Evolutionary conservation across 2,797 vertebrate species (phyloP).

Genomic region (Microhierax caerulescens): DNA sequence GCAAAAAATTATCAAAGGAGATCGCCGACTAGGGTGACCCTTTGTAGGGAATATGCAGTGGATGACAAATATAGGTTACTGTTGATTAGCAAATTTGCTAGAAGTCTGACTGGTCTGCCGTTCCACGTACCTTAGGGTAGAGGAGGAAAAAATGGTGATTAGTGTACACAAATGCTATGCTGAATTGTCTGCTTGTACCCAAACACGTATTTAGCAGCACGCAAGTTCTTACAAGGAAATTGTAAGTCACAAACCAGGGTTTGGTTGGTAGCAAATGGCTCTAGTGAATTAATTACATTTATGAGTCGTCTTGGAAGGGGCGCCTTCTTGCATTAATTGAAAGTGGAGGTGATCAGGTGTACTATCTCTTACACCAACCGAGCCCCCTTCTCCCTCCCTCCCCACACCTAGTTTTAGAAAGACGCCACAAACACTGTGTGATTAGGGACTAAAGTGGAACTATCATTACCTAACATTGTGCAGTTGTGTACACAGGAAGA

Average conservation of each 20-base stretch:
- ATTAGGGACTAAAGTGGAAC: background rate
- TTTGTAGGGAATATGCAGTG: background rate
- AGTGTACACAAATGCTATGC: background rate
- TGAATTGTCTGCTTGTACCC: conserved; percentile 26
- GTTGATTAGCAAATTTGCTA: background rate
- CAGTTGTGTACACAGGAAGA: background rate
- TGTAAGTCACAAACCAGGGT: background rate
- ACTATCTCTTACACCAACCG: background rate
- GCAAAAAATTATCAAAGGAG: background rate
- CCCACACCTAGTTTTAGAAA: background rate
- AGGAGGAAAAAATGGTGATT: background rate
- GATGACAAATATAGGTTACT: background rate
- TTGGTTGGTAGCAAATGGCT: conserved; percentile 22
- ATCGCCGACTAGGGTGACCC: background rate
- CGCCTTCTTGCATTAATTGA: background rate
- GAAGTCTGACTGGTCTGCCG: background rate
- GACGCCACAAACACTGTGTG: background rate
- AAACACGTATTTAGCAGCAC: conserved; percentile 50
- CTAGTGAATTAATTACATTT: conserved; percentile 27
- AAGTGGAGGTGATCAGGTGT: background rate
- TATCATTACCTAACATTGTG: background rate
- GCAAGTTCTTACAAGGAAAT: conserved; percentile 43
- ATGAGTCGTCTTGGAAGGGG: background rate
- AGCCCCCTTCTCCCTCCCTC: background rate
- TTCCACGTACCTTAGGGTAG: background rate